These are phyloP conservation scores for Heliconius charithonia DNA, from an alignment of 2,888 invertebrate genomes.

Conservation along the genomic window DNA sequence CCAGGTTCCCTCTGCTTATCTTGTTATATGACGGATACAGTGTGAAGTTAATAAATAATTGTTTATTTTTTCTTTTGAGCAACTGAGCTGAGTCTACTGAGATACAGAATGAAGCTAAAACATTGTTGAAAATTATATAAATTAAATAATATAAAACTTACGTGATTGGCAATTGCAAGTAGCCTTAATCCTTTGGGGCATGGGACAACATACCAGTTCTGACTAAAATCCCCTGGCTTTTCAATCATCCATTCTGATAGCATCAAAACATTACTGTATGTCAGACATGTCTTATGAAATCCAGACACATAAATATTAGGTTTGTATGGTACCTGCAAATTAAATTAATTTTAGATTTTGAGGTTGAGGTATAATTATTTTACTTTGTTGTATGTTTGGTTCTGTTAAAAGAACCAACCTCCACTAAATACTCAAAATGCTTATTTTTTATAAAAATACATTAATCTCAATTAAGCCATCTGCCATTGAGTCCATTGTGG, in stretches of 20 bases:
- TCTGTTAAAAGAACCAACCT: background rate
- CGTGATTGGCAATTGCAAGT: conserved; percentile 90
- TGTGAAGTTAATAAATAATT: too few relatives aligned
- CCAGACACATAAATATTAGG: conserved; percentile 77
- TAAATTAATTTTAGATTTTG: too few relatives aligned
- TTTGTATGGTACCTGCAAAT: conserved; percentile 63
- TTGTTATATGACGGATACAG: too few relatives aligned
- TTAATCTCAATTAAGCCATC: too few relatives aligned
- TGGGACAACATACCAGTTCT: conserved; percentile 89
- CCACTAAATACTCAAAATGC: background rate
- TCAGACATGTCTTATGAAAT: conserved; percentile 61
- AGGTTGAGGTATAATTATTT: background rate
- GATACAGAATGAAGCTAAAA: background rate
- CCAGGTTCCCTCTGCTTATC: too few relatives aligned
- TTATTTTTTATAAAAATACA: too few relatives aligned
- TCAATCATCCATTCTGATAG: conserved; percentile 97
- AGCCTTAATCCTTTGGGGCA: conserved; percentile 93
- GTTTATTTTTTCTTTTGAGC: background rate
- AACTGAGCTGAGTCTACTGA: background rate
- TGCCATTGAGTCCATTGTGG: too few relatives aligned
- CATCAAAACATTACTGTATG: conserved; percentile 87
- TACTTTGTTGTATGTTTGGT: background rate
- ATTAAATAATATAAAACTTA: conserved; percentile 50
- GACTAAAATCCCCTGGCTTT: conserved; percentile 89
- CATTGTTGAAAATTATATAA: background rate